Evolutionary conservation across 92 coral and sea anemone species (phyloP), one percentile per base, ranked within the genome.

Genomic region (Phenganax marumi): DNA sequence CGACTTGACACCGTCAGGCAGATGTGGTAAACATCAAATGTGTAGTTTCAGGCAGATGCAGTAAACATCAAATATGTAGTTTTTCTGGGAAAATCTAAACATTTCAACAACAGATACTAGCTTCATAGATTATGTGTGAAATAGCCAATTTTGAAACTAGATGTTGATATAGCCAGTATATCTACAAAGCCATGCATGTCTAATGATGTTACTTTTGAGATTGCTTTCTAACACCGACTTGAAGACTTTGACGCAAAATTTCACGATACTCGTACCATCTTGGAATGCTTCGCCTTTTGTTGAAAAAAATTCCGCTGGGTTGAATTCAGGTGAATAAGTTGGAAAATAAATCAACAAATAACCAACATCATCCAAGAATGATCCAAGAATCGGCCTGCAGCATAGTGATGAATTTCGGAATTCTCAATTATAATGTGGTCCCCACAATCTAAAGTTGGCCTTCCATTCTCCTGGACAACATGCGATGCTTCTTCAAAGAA

Each of bases 401-500:
- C 53, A 33, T 73, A 22, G 46, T 85, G 89, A 81, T 89, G 87
- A 26, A 81, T 85, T 2, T 88, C 46, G 26, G 84, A 43, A 52
- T 88, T 88, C 52, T 88, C 91, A 48, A 84, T 43, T 0, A 88
- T 64, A 16, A 85, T 57, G 75, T 69, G 68, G 58, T 88, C 85
- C 13, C 90, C 88, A 48, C 63, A 88, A 56, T 49, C 69, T 11
- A 26, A 63, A 26, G 64, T 47, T 60, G 91, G 91, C 54, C 62
- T 25, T 10, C 88, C 88, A 52, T 84, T 76, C 13, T 68, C 77
- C 0, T 43, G 78, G 25, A 47, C 60, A 57, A 46, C 75, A 22
- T 53, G 78, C 17, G 76, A 50, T 47, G 88, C 85, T 53, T 88
- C 91, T 19, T 65, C 78, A 73, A 84, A 88, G 65, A 88, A 84